Percentiles rank a stretch among this genome's conserved stretches.
These are phyloP conservation scores for Cebus imitator DNA, from an alignment of 2,113 vertebrate species.

Conservation along the genomic window DNA sequence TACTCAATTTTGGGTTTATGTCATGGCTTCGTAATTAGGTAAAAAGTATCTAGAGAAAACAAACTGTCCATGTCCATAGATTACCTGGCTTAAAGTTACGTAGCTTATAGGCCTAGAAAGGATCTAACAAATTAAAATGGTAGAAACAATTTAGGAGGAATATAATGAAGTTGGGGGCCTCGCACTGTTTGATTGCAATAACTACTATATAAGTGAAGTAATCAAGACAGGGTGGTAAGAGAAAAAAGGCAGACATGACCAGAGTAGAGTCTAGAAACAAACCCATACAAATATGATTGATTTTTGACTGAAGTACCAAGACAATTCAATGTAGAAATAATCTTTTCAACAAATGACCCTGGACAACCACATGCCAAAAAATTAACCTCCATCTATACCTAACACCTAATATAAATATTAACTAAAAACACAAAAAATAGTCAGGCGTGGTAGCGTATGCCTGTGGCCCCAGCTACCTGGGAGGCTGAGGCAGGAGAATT, in stretches of 20 bases:
- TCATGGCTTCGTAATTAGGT: neutral
- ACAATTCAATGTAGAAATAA: neutral
- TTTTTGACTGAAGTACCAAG: neutral
- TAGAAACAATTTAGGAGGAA: constrained; percentile 4
- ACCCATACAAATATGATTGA: neutral
- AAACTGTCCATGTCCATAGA: neutral
- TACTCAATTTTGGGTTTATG: neutral
- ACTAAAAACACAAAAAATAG: neutral
- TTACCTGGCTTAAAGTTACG: neutral
- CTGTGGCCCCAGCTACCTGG: no score
- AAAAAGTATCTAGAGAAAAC: neutral
- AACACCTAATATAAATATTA: neutral
- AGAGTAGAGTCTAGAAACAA: neutral
- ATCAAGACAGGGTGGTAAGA: neutral
- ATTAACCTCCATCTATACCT: neutral
- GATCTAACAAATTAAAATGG: neutral
- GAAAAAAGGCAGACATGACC: neutral
- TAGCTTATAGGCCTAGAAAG: neutral
- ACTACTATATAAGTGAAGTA: neutral
- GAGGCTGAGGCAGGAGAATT: no score
- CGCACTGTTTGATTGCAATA: neutral
- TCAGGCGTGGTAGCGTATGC: no score
- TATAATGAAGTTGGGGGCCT: neutral
- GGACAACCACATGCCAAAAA: neutral
- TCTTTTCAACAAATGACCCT: neutral